A percentile compares a stretch with the other conserved stretches of the same genome.
phyloP scores from a whole-genome alignment of 2,113 vertebrate genomes.

The Pavo muticus region DNA sequence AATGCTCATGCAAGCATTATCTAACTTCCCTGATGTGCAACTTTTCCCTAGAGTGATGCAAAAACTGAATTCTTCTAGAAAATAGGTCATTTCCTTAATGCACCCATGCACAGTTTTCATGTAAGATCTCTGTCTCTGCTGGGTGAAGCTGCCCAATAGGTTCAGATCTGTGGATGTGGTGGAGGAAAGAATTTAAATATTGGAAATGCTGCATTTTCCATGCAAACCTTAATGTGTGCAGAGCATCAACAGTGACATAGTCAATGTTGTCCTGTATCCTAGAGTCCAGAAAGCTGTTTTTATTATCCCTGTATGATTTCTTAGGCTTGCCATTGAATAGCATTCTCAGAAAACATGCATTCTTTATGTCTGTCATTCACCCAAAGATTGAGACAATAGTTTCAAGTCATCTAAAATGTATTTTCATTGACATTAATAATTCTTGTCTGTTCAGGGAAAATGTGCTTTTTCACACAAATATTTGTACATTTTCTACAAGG shows the following conservation, averaged over 20 bases:
- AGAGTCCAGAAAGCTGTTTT: neutral
- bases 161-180: neutral
- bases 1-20: neutral
- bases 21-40: neutral
- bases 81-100: neutral
- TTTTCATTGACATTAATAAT: neutral
- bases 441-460: neutral
- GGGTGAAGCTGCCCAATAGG: neutral
- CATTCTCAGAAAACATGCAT: neutral
- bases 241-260: neutral
- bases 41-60: neutral
- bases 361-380: accelerated
- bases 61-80: neutral
- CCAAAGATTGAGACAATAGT: neutral
- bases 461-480: neutral
- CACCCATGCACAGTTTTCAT: neutral
- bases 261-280: neutral
- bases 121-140: neutral
- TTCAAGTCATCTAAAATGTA: neutral
- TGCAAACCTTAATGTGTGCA: neutral
- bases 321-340: neutral
- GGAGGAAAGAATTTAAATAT: neutral
- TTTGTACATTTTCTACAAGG: neutral
- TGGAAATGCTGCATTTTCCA: neutral
- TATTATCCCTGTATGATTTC: neutral